Evolutionary conservation across 92 coral and sea anemone genomes (phyloP), one percentile per base, ranked within the genome.

Genomic region (Ricordea florida): DNA sequence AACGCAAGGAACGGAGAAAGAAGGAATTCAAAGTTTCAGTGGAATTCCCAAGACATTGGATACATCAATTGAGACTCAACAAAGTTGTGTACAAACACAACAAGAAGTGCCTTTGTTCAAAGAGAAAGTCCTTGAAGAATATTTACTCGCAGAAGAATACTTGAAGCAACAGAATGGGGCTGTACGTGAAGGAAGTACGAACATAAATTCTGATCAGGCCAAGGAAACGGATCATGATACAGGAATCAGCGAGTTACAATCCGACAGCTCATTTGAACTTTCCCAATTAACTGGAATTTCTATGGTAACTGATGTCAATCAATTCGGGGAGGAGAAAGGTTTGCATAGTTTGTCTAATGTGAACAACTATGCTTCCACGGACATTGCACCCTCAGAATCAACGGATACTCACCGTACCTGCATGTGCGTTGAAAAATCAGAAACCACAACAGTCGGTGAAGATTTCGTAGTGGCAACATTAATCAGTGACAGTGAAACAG

Each of bases 151-250:
- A 13, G 30, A 57, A 4, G 36, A 56, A 36, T 55, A 40, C 15
- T 37, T 33, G 3, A 46, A 66, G 7, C 43, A 22, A 24, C 18
- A 50, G 9, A 17, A 49, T 8, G 9, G 18, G 5, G 35, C 46
- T 21, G 46, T 23, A 26, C 10, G 20, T 28, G 22, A 14, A 6
- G 46, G 25, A 11, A 27, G 34, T 0, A 35, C 66, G 17, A 60
- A 38, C 38, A 27, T 10, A 62, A 57, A 18, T 31, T 31, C 16
- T 17, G 72, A 73, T 47, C 66, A 75, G n/a, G 41, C 62, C 5
- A 74, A 49, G 6, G 97, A 91, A 0, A 91, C 97, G 0, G 97
- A 89, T 13, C 93, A 89, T 5, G 93, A 91, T 17, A 91, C 97
- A 8, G 93, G 97, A n/a, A 83, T 91, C 8, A 91, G 97, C 41